phyloP scores from a whole-genome alignment of 1,140 invertebrate species.

The Andrena cerasifolii region DNA sequence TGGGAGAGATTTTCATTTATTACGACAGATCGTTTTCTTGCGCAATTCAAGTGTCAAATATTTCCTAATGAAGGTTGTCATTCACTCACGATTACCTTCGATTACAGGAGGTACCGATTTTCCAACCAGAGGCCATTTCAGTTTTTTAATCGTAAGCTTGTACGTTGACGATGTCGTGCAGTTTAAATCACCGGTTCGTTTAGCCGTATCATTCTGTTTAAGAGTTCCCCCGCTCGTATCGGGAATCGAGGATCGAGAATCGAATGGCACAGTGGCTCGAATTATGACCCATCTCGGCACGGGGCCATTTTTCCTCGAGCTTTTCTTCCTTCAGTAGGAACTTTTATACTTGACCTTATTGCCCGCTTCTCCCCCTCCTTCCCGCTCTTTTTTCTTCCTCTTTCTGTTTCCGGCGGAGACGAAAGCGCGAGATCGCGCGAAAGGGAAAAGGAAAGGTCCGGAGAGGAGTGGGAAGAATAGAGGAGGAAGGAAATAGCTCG shows the following conservation, averaged over 20 bases:
- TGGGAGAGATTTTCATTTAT: too few species aligned
- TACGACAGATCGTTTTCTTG: too few species aligned
- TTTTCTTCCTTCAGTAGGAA: slow-evolving; percentile 40
- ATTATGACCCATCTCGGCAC: slow-evolving; percentile 51
- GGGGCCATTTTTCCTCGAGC: slow-evolving; percentile 38
- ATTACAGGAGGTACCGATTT: neutral
- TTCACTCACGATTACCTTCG: too few species aligned
- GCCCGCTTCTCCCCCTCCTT: slow-evolving; percentile 21
- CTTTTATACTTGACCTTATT: slow-evolving; percentile 63
- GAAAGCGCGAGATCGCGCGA: slow-evolving; percentile 27
- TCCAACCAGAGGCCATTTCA: too few species aligned
- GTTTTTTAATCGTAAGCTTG: slow-evolving; percentile 21
- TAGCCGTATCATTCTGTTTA: slow-evolving; percentile 31
- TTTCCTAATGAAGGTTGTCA: too few species aligned
- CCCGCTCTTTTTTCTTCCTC: slow-evolving; percentile 16
- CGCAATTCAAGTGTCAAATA: too few species aligned
- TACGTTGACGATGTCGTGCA: slow-evolving; percentile 10
- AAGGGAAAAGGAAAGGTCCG: neutral
- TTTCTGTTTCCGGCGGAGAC: slow-evolving; percentile 22
- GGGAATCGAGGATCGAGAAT: slow-evolving; percentile 46
- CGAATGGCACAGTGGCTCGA: slow-evolving; percentile 38
- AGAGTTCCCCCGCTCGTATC: slow-evolving; percentile 48
- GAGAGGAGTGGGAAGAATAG: neutral
- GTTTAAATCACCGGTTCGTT: slow-evolving; percentile 45
- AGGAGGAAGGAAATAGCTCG: slow-evolving; percentile 8